These are phyloP conservation scores for Cynopterus sphinx DNA, from an alignment of 2,797 vertebrate species.

Conservation along the genomic window DNA sequence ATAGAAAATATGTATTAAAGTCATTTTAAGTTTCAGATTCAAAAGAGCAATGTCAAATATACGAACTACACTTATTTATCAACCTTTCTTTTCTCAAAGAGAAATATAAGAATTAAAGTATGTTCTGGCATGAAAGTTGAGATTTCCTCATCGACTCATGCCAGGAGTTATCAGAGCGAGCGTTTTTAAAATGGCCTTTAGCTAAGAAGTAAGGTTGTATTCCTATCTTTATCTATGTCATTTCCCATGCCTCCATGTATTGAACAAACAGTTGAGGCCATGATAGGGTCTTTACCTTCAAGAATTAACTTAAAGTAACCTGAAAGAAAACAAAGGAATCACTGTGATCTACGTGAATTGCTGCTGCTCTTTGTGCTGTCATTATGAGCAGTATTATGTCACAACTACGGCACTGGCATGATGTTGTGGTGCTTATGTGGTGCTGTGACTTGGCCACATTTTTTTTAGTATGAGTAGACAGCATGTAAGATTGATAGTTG, in stretches of 20 bases:
- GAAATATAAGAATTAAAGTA: background rate
- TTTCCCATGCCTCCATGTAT: accelerated
- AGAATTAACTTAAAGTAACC: background rate
- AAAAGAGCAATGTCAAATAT: background rate
- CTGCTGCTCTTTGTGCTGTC: background rate
- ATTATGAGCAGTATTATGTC: background rate
- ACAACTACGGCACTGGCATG: accelerated
- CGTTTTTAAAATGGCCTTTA: background rate
- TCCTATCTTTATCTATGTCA: background rate
- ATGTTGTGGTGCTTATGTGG: no score
- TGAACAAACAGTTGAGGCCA: background rate
- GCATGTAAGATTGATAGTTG: background rate
- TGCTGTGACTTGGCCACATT: background rate
- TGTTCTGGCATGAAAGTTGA: background rate
- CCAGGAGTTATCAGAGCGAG: background rate
- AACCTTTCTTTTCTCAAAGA: background rate
- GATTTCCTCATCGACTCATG: background rate
- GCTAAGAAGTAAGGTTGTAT: background rate
- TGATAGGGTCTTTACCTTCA: background rate
- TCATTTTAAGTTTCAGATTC: background rate
- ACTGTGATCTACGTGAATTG: background rate
- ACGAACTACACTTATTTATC: background rate
- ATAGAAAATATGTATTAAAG: background rate
- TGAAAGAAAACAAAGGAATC: background rate
- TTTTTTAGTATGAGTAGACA: background rate